phyloP scores from a whole-genome alignment of 2,888 invertebrate genomes.

The Brenthis ino region DNA sequence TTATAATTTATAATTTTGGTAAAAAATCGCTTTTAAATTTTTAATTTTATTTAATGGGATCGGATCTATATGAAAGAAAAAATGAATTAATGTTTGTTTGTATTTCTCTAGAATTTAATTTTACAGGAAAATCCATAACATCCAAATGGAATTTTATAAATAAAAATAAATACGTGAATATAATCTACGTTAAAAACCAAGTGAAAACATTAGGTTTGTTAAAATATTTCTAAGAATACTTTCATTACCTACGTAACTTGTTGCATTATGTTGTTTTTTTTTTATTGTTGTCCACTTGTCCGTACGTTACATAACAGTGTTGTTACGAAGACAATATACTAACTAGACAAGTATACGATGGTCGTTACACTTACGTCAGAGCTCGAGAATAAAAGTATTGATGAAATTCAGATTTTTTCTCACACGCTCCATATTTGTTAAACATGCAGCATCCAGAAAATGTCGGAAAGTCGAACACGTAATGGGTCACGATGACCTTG shows the following conservation, averaged over 20 bases:
- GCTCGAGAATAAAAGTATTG: conserved; percentile 9
- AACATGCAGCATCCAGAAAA: too few relatives aligned
- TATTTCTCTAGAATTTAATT: too few relatives aligned
- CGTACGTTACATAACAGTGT: conserved; percentile 42
- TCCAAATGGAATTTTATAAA: too few relatives aligned
- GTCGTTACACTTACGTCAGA: conserved; percentile 13
- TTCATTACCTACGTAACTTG: conserved; percentile 47
- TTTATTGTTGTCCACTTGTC: conserved; percentile 38
- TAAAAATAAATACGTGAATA: not conserved
- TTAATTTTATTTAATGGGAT: too few relatives aligned
- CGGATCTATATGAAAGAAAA: too few relatives aligned
- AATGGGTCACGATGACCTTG: too few relatives aligned
- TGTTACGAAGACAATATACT: conserved; percentile 41
- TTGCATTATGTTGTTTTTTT: conserved; percentile 35
- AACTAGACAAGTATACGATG: conserved; percentile 15
- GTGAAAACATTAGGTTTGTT: conserved; percentile 39
- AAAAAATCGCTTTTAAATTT: too few relatives aligned
- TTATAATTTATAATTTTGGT: too few relatives aligned
- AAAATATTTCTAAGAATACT: conserved; percentile 46
- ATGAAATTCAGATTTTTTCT: not conserved
- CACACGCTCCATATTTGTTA: too few relatives aligned
- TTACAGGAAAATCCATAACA: too few relatives aligned
- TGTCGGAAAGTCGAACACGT: too few relatives aligned
- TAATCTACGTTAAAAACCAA: conserved; percentile 36
- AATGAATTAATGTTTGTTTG: too few relatives aligned